Evolutionary conservation across 2,113 vertebrate species (phyloP), one percentile per base, ranked within the genome.

Genomic region (Lota lota): DNA sequence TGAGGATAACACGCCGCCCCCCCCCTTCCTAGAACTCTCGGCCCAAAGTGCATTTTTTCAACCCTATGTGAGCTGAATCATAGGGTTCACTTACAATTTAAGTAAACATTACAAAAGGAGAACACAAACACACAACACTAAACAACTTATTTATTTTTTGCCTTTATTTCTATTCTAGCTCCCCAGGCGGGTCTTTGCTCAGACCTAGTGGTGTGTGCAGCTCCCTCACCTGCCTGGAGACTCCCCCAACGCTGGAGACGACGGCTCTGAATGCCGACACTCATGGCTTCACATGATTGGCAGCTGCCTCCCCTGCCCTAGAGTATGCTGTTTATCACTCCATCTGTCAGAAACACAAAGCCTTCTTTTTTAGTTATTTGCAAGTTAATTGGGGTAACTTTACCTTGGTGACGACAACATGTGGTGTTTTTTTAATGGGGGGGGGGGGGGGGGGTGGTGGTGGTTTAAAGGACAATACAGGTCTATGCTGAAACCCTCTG

Each of bases 271-370:
- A 33, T 33, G 28, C 28, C 28, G 28, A 33, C 28, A 66, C 5
- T 80, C 54, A 22, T 28, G 33, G 7, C 75, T 82, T 79, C 79
- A 88, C 77, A 74, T 78, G 79, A 83, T 60, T 80, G 73, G 40
- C 22, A 1, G 54, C 54, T 67, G 22, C 61, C 68, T 82, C 64
- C 15, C 50, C 22, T 33, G 64, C 63, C 47, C 64, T 4, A 17
- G 50, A 21, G 50, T 11, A 24, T 66, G 53, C 20, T 53, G 22
- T 54, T 18, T 22, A 22, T 22, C 20, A 17, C 47, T 54, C 47
- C 50, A 53, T 15, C 64, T 54, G 64, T 22, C 20, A 24, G 47
- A 54, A 19, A 53, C 47, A 21, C 16, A n/a, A 59, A 20, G 57
- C 19, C n/a, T 19, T 4, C 57, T 20, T 19, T 19, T 18, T 59